Percentiles rank a stretch among this genome's conserved stretches.
Evolutionary conservation across 64 coral and sea anemone species (phyloP).

Genomic region (Montipora efflorescens): DNA sequence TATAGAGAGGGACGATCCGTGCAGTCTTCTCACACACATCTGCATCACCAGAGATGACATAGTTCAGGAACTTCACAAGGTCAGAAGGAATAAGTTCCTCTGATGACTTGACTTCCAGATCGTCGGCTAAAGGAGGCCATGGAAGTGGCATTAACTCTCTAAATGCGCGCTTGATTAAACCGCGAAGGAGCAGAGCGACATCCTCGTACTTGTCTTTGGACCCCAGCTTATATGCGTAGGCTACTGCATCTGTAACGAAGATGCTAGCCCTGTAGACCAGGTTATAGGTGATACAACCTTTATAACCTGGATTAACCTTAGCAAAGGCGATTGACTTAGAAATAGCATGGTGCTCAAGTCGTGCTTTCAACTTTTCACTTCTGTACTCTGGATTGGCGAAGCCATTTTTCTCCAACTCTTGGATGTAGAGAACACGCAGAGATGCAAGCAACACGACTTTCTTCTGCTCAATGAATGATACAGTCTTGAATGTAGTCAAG

Average conservation of each 20-base stretch:
- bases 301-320: background rate
- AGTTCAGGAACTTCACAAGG: conserved; percentile 3
- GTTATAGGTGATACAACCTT: background rate
- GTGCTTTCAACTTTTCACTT: background rate
- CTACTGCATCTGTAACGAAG: background rate
- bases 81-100: conserved; percentile 5
- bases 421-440: too few relatives aligned
- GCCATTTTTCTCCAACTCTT: background rate
- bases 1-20: too few relatives aligned
- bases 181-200: background rate
- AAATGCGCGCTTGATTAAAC: too few relatives aligned
- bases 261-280: background rate
- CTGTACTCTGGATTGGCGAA: conserved; percentile 12
- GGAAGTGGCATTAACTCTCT: too few relatives aligned
- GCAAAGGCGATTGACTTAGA: background rate
- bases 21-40: too few relatives aligned
- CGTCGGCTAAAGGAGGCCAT: too few relatives aligned
- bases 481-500: too few relatives aligned
- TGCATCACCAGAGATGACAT: background rate
- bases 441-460: too few relatives aligned
- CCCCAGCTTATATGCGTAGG: background rate
- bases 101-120: background rate
- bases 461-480: too few relatives aligned
- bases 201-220: background rate
- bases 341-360: background rate